Base-by-base conservation (phyloP, 1,140 invertebrate species). In the Cydia fagiglandana region DNA sequence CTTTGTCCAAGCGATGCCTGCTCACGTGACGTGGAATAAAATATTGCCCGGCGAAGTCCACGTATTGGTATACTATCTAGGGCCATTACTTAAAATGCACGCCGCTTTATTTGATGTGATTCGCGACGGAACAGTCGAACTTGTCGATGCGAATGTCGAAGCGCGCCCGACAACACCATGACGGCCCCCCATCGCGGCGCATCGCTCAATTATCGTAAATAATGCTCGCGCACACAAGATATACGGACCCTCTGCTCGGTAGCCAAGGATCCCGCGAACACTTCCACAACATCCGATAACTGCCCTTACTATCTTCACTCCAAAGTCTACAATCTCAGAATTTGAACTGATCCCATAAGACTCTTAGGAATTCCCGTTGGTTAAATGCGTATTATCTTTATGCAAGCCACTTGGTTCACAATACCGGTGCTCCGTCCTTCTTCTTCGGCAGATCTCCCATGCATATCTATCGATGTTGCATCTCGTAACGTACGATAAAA, bases 181-280 rank as follows among this genome's bases (percentile, higher is more conserved):
- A 91, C 90, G 91, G 86, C 90, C 91, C 90, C 91, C 91, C 90
- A 92, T 91, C 86, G 91, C 82, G 89, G 88, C 86, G 87, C 89
- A 91, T 92, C 91, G 91, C 91, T 91, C 91, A 92, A 92, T 92
- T 92, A 92, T 92, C 90, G 91, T 92, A 92, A 92, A 92, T 92
- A 92, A 92, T 92, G 90, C 91, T 91, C 89, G 88, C 88, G 79
- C 89, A 91, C 91, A 89, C 83, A 91, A 91, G 91, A 92, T 91
- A 92, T 91, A 91, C 89, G 86, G 84, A 83, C 84, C 86, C 87
- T 81, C 81, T 83, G 70, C 79, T 85, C 91, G 80, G 91, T 91
- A 92, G 89, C 87, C 88, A 81, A 87, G 84, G 87, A 87, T 84
- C 88, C 81, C 83, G 86, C 79, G 79, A 79, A 81, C 81, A 78